Conservation (phyloP, 64 coral and sea anemone genomes). For the Montipora cactus region DNA sequence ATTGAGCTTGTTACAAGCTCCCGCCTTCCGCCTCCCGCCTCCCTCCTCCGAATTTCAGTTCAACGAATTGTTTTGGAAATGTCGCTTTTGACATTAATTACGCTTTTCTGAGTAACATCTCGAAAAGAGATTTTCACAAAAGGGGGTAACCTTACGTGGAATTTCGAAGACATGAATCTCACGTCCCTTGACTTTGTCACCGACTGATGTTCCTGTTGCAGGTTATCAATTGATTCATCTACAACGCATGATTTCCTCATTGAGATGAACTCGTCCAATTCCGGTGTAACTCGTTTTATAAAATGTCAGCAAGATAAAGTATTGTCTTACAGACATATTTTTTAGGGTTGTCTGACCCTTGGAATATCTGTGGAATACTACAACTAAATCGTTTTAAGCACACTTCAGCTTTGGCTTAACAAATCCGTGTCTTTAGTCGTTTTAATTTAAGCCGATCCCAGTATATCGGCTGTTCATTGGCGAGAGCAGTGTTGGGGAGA, state of each 20-base stretch:
- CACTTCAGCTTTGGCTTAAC: too few species aligned
- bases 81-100: background rate
- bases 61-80: background rate
- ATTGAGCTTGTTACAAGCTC: background rate
- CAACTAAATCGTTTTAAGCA: too few species aligned
- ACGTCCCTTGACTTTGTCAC: slow-evolving; percentile 8
- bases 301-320: background rate
- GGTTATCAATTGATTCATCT: slow-evolving; percentile 26
- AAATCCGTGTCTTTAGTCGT: too few species aligned
- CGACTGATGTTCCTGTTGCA: background rate
- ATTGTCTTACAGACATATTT: too few species aligned
- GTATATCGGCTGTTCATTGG: too few species aligned
- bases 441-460: too few species aligned
- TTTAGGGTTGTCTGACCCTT: too few species aligned
- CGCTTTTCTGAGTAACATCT: background rate
- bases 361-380: too few species aligned
- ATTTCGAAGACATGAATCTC: background rate
- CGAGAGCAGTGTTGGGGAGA: too few species aligned
- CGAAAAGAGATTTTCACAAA: background rate
- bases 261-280: background rate
- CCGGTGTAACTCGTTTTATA: background rate
- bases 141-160: background rate
- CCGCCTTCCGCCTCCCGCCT: background rate
- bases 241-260: slow-evolving; percentile 48
- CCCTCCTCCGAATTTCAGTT: background rate